Evolutionary conservation across 2,888 invertebrate genomes (phyloP), one percentile per base, ranked within the genome.

Genomic region (Chymomyza procnemis): DNA sequence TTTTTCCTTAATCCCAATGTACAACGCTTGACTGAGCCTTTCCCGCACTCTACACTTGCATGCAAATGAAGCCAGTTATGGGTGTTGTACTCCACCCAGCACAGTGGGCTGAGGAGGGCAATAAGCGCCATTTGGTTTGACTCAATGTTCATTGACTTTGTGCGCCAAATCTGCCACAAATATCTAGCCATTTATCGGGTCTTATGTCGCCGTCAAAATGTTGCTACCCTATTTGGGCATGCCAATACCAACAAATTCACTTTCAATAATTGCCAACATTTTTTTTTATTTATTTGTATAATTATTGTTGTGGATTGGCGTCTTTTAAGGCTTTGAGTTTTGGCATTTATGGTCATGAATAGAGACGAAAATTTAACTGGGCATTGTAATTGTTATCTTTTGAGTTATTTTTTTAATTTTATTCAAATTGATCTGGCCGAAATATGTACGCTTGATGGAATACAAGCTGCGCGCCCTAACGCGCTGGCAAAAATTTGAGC

Each of bases 1-100:
- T 41, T 41, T 41, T 41, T 41, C 34, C 34, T 41, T 12, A 41
- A 41, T 12, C 34, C 12, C 19, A 61, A 30, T 67, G 47, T 54
- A 58, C 48, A 73, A 67, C 68, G 71, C 58, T 76, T 67, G 52
- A 55, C 9, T 73, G 68, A 71, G 47, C 76, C 9, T 12, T 22
- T 12, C 19, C 16, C 22, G 1, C 54, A 18, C 19, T 14, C 54
- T 22, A 8, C 50, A 50, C 50, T 50, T 19, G 59, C 46, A 59
- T 59, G 34, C 59, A 59, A 59, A 59, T 59, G 21, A 21, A 59
- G 47, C 47, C 9, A 41, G 59, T 12, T 12, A 41, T 41, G 34
- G 34, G 34, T 41, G 34, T 9, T 12, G 34, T 41, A 41, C 34
- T 6, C 2, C 26, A 26, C 6, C 2, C 26, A 26, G 2, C 26